A percentile compares a stretch with the other conserved stretches of the same genome.
Conservation (phyloP, 1,140 invertebrate species). For the Drosophila triauraria region DNA sequence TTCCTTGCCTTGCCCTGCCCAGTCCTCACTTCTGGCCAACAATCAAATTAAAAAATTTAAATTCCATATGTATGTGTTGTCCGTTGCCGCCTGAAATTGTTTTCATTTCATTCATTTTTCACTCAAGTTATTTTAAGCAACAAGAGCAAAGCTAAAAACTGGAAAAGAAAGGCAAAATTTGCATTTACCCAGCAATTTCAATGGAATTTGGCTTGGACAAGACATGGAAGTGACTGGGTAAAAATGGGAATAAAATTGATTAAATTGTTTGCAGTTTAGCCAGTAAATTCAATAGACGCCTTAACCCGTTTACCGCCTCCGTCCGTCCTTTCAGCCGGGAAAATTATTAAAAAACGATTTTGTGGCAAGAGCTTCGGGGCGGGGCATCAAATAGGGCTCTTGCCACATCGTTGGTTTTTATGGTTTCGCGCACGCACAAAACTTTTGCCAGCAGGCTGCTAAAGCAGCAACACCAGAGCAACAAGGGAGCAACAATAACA, state of each 20-base stretch:
- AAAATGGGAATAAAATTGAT: conserved; percentile 48
- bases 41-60: conserved; percentile 70
- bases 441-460: conserved; percentile 57
- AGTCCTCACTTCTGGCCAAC: conserved; percentile 9
- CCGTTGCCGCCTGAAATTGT: conserved; percentile 51
- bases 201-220: conserved; percentile 51
- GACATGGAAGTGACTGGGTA: conserved; percentile 10
- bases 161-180: conserved; percentile 20
- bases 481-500: conserved; percentile 33
- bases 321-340: conserved; percentile 4
- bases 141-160: conserved; percentile 12
- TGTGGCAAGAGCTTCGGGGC: conserved; percentile 38
- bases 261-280: conserved; percentile 55
- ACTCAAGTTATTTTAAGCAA: conserved; percentile 61
- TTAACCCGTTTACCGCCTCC: neutral
- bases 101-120: conserved; percentile 37
- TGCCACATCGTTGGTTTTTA: conserved; percentile 81
- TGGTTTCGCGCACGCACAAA: conserved; percentile 80
- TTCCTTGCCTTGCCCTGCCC: neutral
- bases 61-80: conserved; percentile 54
- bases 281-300: conserved; percentile 51
- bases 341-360: conserved; percentile 80
- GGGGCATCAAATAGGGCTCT: conserved; percentile 67
- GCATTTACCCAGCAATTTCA: conserved; percentile 50
- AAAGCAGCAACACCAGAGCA: conserved; percentile 39